Evolutionary conservation across 2,888 invertebrate genomes (phyloP), one percentile per base, ranked within the genome.

Genomic region (Brachypalpus laphriformis): DNA sequence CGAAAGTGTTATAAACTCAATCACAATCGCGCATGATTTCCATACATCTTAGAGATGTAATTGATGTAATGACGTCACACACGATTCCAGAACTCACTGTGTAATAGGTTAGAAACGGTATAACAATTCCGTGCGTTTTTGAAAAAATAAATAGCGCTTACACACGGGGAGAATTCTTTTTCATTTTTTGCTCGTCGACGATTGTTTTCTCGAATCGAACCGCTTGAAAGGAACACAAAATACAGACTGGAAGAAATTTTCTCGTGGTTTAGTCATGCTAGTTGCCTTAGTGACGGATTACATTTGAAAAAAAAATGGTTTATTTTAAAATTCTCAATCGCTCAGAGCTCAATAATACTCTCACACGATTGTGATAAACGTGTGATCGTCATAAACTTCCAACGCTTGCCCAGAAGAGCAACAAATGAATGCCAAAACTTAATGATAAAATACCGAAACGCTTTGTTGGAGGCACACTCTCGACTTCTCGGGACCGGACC

Each of bases 371-470:
- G 18, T 37, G 72, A 70, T 65, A 34, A 49, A 61, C 25, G 20
- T 51, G 28, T 71, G 71, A 54, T 85, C 85, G 85, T 85, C 85
- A 85, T 76, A 66, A 37, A 61, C 54, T 85, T 85, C 85, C 85
- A 85, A 76, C 85, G 85, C 81, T 71, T 85, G 85, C 85, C 54
- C 75, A 81, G 81, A 71, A 37, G 11, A 65, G n/a, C n/a, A n/a
- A 16, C 31, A 59, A 49, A 42, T 68, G 59, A 68, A 49, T 42
- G 45, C 0, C 22, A 56, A 34, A 57, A 34, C 5, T 45, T 9
- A 22, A 63, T 51, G 51, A 72, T 61, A 61, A 47, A 63, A 63
- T 54, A 40, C 25, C 16, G 31, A n/a, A 51, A 42, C 42, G 57
- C 37, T 37, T 51, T 25, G 31, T 31, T 40, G 22, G 51, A 42